Conservation (phyloP, 1,140 invertebrate genomes). For the Panagrolaimus sp. region DNA sequence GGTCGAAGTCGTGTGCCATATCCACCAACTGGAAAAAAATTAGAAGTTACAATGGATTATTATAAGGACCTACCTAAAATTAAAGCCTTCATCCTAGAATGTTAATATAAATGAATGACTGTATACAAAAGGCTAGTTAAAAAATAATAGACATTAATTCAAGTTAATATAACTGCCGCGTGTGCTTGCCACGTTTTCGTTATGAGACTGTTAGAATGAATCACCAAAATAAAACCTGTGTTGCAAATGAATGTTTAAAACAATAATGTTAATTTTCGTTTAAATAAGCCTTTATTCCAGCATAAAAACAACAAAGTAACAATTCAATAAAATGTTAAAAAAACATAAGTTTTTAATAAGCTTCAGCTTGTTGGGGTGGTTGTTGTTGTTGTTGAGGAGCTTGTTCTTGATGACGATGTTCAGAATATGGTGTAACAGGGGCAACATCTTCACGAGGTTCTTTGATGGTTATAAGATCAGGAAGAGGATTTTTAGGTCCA, state of each 20-base stretch:
- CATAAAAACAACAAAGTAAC: slow-evolving; percentile 25
- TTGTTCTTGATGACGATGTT: slow-evolving; percentile 38
- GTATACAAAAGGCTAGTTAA: neutral
- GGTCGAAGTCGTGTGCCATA: slow-evolving; percentile 93
- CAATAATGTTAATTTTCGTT: too few species aligned
- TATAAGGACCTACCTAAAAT: too few species aligned
- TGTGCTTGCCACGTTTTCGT: slow-evolving; percentile 11
- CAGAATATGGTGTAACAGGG: slow-evolving; percentile 51
- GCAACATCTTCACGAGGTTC: slow-evolving; percentile 46
- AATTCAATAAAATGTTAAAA: slow-evolving; percentile 17
- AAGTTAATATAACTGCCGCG: neutral
- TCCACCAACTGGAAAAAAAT: slow-evolving; percentile 92
- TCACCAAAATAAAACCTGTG: neutral
- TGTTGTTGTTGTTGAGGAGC: neutral
- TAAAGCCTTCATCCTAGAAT: slow-evolving; percentile 73
- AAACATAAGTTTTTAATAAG: slow-evolving; percentile 8
- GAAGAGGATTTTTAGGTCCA: slow-evolving; percentile 90
- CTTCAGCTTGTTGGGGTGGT: slow-evolving; percentile 22
- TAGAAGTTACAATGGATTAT: too few species aligned
- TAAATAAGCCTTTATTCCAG: slow-evolving; percentile 25
- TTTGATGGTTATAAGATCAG: slow-evolving; percentile 65
- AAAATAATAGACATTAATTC: neutral
- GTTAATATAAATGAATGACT: neutral
- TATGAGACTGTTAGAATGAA: slow-evolving; percentile 7
- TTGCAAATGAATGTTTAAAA: neutral